Evolutionary conservation across 2,113 vertebrate species (phyloP).

Genomic region (Alouatta palliata): DNA sequence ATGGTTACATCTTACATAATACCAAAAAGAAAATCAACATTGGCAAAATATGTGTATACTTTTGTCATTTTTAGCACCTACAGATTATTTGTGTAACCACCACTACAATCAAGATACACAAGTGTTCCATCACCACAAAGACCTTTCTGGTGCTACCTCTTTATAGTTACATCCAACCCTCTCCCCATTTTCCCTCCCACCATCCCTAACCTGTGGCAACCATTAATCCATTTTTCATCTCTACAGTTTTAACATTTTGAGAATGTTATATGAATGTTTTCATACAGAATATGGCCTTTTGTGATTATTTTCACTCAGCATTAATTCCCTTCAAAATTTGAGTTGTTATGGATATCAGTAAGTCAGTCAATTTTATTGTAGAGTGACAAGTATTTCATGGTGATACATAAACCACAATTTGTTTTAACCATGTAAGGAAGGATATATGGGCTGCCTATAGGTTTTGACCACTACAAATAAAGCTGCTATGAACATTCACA

Average conservation of each 20-base stretch:
- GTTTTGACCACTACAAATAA: slow-evolving; percentile 5
- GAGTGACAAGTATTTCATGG: background rate
- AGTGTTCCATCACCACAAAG: background rate
- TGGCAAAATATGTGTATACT: background rate
- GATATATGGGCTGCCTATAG: background rate
- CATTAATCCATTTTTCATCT: background rate
- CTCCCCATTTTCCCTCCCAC: background rate
- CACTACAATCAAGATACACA: background rate
- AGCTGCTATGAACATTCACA: background rate
- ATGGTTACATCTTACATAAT: background rate
- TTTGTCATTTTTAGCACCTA: background rate
- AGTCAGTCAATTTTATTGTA: background rate
- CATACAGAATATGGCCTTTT: background rate
- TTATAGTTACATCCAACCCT: background rate
- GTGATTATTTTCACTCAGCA: slow-evolving; percentile 10
- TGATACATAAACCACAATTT: background rate
- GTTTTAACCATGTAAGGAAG: background rate
- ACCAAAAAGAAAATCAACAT: background rate
- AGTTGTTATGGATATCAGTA: background rate
- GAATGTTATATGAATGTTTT: background rate
- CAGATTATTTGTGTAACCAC: background rate
- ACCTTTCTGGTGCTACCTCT: background rate
- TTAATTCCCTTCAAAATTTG: background rate
- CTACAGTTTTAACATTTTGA: background rate
- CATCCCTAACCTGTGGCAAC: background rate